Conservation (phyloP, 2,797 vertebrate genomes). For the Pantherophis alleghaniensis region DNA sequence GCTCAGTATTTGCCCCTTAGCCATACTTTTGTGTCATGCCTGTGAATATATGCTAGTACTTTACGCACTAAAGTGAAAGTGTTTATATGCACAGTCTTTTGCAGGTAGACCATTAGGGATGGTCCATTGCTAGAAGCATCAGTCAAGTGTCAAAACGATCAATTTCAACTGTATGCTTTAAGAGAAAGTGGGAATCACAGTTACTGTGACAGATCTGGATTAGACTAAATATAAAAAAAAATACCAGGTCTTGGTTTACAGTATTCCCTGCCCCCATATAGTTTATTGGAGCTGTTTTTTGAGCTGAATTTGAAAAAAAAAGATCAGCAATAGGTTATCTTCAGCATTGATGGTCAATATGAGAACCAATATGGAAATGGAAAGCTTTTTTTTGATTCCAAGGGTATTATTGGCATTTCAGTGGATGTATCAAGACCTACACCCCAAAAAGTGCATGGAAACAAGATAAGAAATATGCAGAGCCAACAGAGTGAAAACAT, state of each 20-base stretch:
- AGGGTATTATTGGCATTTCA: not conserved
- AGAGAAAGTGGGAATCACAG: not conserved
- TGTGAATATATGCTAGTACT: not conserved
- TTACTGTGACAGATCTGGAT: not conserved
- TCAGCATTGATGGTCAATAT: not conserved
- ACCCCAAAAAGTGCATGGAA: not conserved
- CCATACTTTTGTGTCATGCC: not conserved
- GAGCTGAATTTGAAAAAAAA: not conserved
- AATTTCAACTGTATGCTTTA: not conserved
- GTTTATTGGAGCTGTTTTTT: not conserved
- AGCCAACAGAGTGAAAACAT: not conserved
- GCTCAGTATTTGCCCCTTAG: not conserved
- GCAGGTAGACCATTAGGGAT: not conserved
- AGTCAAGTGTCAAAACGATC: not conserved
- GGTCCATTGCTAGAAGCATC: not conserved
- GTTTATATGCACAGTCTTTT: not conserved
- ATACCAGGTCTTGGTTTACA: not conserved
- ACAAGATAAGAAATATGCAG: not conserved
- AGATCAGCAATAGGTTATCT: not conserved
- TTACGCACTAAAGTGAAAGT: not conserved
- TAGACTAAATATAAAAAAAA: not conserved
- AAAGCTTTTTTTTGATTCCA: not conserved
- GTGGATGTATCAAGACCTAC: not conserved
- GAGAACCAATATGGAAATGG: not conserved
- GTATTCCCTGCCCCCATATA: not conserved